Percentiles rank a stretch among this genome's conserved stretches.
phyloP scores from a whole-genome alignment of 2,113 vertebrate species.

The Hippolais icterina region DNA sequence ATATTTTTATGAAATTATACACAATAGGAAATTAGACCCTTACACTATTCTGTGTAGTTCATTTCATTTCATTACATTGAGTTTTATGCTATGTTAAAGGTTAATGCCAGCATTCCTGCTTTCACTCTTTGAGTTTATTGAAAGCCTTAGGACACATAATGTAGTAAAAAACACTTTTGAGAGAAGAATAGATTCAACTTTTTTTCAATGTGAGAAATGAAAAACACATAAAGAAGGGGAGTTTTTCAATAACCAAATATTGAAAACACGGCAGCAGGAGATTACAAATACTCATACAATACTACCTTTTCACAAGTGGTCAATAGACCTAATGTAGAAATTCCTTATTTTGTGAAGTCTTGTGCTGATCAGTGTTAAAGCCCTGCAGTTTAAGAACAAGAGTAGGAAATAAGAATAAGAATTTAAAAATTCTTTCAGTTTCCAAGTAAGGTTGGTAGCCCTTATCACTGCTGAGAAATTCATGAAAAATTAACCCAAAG shows the following conservation, averaged over 20 bases:
- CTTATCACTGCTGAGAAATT: neutral
- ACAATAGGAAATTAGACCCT: neutral
- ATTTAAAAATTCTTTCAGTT: neutral
- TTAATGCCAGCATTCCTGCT: neutral
- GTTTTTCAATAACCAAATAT: neutral
- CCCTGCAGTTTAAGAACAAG: neutral
- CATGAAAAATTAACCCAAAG: neutral
- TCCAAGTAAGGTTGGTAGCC: neutral
- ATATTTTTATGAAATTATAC: neutral
- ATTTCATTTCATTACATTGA: neutral
- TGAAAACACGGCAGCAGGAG: neutral
- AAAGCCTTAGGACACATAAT: constrained; percentile 40
- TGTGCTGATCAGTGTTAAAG: neutral
- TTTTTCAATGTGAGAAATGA: neutral
- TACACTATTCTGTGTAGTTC: neutral
- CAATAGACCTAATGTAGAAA: neutral
- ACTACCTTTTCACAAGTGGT: neutral
- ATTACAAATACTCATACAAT: neutral
- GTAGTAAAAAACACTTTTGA: neutral
- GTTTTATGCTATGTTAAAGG: constrained; percentile 20
- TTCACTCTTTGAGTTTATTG: constrained; percentile 29
- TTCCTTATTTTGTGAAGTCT: neutral
- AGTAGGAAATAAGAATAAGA: neutral
- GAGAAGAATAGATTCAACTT: neutral
- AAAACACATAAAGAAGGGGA: neutral